These are phyloP conservation scores for Tiphia femorata DNA, from an alignment of 2,888 invertebrate species.

Conservation along the genomic window DNA sequence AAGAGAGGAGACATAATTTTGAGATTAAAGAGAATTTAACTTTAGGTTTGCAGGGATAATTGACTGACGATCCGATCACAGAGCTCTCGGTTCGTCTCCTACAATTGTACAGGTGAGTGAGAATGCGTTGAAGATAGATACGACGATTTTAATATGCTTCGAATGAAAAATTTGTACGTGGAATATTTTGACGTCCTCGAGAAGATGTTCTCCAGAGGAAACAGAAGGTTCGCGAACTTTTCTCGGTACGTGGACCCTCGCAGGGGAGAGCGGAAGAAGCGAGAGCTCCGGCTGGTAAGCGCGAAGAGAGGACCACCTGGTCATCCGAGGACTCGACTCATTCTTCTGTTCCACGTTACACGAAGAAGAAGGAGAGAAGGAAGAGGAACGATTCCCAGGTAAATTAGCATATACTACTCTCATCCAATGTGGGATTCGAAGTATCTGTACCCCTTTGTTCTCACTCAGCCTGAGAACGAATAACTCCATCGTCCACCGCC, in stretches of 20 bases:
- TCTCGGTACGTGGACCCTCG: too few relatives aligned
- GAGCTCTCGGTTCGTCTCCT: too few relatives aligned
- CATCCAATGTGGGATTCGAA: constrained; percentile 24
- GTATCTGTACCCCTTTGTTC: constrained; percentile 38
- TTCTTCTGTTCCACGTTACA: constrained; percentile 52
- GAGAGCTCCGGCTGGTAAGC: constrained; percentile 35
- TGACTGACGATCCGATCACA: too few relatives aligned
- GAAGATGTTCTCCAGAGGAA: neutral
- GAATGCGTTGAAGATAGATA: too few relatives aligned
- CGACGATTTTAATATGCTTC: too few relatives aligned
- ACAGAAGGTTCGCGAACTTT: neutral
- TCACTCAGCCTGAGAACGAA: constrained; percentile 24
- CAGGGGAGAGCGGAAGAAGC: constrained; percentile 21
- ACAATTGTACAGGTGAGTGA: too few relatives aligned
- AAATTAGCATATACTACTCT: constrained; percentile 51
- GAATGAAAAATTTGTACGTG: too few relatives aligned
- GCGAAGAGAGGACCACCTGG: constrained; percentile 56
- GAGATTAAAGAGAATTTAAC: too few relatives aligned
- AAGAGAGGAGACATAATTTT: too few relatives aligned
- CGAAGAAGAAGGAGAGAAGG: constrained; percentile 27
- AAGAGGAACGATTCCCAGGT: constrained; percentile 42
- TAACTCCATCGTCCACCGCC: neutral
- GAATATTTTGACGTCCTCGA: too few relatives aligned
- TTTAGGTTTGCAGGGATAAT: too few relatives aligned
- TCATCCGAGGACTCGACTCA: constrained; percentile 50